Evolutionary conservation across 2,113 vertebrate genomes (phyloP).

Genomic region (Hylia prasina): DNA sequence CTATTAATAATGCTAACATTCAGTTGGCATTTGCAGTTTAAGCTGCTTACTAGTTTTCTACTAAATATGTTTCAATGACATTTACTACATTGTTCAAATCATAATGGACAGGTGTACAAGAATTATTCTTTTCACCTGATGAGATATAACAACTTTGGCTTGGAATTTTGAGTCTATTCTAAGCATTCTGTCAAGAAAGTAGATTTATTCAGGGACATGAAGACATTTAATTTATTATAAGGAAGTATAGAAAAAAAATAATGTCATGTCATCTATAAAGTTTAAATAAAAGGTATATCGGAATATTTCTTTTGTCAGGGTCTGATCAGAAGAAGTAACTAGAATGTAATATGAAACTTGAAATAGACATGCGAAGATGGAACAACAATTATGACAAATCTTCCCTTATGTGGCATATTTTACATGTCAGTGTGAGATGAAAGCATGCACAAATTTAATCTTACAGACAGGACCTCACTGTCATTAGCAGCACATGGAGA

Average conservation of each 20-base stretch:
- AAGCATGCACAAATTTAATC: not conserved
- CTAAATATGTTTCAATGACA: not conserved
- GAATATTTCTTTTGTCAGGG: not conserved
- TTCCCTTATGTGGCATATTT: not conserved
- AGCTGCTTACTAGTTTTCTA: not conserved
- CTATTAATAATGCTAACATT: not conserved
- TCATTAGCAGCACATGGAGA: not conserved
- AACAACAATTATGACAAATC: not conserved
- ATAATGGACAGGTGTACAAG: not conserved
- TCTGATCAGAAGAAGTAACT: not conserved
- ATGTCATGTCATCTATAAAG: not conserved
- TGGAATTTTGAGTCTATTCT: not conserved
- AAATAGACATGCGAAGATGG: not conserved
- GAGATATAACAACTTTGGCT: not conserved
- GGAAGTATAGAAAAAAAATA: not conserved
- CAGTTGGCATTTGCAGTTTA: not conserved
- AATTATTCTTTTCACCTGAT: not conserved
- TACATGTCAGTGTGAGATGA: not conserved
- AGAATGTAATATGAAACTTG: not conserved
- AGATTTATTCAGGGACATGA: not conserved
- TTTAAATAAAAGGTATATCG: not conserved
- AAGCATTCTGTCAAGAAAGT: not conserved
- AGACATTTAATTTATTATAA: not conserved
- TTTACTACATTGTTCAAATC: not conserved
- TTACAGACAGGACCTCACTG: not conserved